These are phyloP conservation scores for Carcina quercana DNA, from an alignment of 2,888 invertebrate genomes.

Conservation along the genomic window DNA sequence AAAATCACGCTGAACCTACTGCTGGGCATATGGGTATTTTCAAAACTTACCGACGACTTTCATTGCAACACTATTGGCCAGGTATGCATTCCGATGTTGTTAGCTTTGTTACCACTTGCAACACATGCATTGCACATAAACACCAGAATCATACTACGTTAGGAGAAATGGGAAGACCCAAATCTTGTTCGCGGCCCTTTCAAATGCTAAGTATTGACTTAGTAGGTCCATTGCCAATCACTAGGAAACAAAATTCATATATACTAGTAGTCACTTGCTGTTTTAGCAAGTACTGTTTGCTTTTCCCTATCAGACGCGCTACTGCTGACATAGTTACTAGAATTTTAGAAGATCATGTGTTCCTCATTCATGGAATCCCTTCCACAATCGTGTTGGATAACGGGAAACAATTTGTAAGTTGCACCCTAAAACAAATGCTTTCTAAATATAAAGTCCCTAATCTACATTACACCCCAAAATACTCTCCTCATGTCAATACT, in stretches of 20 bases:
- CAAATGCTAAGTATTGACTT: slow-evolving; percentile 10
- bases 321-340: slow-evolving; percentile 11
- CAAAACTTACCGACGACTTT: slow-evolving; percentile 5
- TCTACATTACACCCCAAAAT: slow-evolving; percentile 18
- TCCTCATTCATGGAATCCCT: slow-evolving; percentile 14
- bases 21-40: slow-evolving; percentile 9
- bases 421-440: too few species aligned
- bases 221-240: slow-evolving; percentile 13
- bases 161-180: slow-evolving; percentile 10
- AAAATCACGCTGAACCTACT: slow-evolving; percentile 8
- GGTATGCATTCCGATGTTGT: slow-evolving; percentile 7
- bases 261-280: slow-evolving; percentile 9
- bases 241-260: slow-evolving; percentile 8
- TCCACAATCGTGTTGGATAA: slow-evolving; percentile 15
- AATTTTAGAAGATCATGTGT: slow-evolving; percentile 11
- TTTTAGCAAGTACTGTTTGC: slow-evolving; percentile 10
- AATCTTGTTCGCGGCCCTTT: slow-evolving; percentile 8
- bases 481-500: slow-evolving; percentile 32
- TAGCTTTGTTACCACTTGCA: slow-evolving; percentile 7
- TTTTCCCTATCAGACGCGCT: slow-evolving; percentile 9
- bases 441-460: too few species aligned
- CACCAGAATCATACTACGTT: slow-evolving; percentile 1
- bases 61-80: slow-evolving; percentile 12
- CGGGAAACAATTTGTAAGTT: slow-evolving; percentile 18
- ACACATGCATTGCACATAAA: slow-evolving; percentile 11